Base-by-base conservation (phyloP, 2,888 invertebrate genomes). In the Cataglyphis albicans region DNA sequence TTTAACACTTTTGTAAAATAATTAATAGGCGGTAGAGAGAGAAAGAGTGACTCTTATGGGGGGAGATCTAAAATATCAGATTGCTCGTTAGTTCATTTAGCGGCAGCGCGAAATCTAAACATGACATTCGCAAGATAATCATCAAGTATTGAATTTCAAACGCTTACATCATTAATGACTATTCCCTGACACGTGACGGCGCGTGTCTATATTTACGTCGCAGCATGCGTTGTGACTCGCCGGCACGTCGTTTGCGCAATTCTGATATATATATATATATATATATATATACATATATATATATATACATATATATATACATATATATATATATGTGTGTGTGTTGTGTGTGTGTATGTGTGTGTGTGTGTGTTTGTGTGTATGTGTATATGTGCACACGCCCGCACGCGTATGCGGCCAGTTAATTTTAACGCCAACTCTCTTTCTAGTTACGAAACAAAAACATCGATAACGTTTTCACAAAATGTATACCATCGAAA, bases 391-490 rank as follows among this genome's bases (percentile, higher is more conserved):
- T 41, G 1, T 44, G 5, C 1, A 15, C 15, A 6, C 15, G 12
- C 2, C 29, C 12, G 15, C 12, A 15, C 44, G 44, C 18, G 5
- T 15, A 18, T 48, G 64, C 61, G 64, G 78, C 84, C 32, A 70
- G 87, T 89, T 88, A 90, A 90, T 88, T 90, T 86, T 90, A 90
- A 83, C 85, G 38, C 80, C 70, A 84, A 88, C 82, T 61, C 63
- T 5, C 18, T 57, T 52, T 10, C 73, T 65, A 61, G 78, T 81
- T 80, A 78, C 64, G 21, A 59, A 72, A 73, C 78, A 68, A 84
- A 87, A 88, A 84, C 89, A 82, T 85, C 87, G 44, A 88, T 88
- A 85, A 85, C 67, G 25, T 59, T 41, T 76, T 83, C 72, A 57
- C 65, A 59, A 44, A 82, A 61, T 75, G 76, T 52, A 52, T 75